A percentile compares a stretch with the other conserved stretches of the same genome.
These are phyloP conservation scores for Mus musculus DNA, from an alignment of 2,113 vertebrate genomes.

Conservation along the genomic window DNA sequence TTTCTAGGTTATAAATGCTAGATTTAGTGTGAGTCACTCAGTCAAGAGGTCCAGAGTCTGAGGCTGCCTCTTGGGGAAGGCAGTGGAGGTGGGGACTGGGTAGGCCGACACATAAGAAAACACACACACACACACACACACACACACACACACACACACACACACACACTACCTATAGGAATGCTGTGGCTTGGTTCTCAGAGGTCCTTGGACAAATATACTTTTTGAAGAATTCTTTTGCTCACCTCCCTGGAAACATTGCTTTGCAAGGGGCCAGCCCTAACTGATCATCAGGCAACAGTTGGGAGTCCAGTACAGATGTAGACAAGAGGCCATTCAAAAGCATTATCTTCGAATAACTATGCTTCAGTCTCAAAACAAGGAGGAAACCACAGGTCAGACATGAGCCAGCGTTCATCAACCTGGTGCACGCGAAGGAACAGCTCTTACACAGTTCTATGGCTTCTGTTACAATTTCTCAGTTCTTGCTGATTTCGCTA, in stretches of 20 bases:
- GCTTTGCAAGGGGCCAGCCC: constrained; percentile 26
- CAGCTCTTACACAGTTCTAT: neutral
- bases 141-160: neutral
- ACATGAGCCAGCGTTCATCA: neutral
- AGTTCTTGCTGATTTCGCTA: neutral
- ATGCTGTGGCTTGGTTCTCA: neutral
- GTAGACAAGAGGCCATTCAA: neutral
- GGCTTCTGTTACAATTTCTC: neutral
- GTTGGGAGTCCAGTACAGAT: neutral
- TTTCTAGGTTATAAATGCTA: constrained; percentile 51
- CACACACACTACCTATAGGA: neutral
- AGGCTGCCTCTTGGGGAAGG: neutral
- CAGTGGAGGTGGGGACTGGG: neutral
- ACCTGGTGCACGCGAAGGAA: neutral
- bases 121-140: too few relatives aligned
- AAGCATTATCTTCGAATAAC: constrained; percentile 29
- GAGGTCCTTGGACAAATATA: neutral
- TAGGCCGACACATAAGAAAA: constrained; percentile 2
- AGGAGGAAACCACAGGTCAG: constrained; percentile 63
- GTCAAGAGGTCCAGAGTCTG: constrained; percentile 1
- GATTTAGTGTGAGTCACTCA: constrained; percentile 30
- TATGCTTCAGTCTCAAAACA: constrained; percentile 34
- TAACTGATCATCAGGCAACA: neutral
- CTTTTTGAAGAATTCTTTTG: neutral
- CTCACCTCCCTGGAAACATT: constrained; percentile 11